Conservation (phyloP, 2,797 vertebrate genomes). For the Gadopsis marmoratus region DNA sequence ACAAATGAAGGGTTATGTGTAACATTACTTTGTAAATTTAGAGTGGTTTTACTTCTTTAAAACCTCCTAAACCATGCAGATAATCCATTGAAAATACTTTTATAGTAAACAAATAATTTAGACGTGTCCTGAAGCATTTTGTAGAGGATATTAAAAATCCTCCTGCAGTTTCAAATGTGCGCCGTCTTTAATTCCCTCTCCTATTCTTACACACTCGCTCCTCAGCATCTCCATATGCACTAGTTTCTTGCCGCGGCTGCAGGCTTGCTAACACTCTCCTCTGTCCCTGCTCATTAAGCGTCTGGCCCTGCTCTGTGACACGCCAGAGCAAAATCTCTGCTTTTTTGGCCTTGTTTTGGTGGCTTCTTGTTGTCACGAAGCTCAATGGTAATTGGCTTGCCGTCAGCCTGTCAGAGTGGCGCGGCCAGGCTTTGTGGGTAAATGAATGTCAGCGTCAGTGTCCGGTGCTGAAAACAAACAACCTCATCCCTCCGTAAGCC, state of each 20-base stretch:
- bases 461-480: constrained; percentile 70
- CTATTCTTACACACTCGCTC: background rate
- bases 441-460: constrained; percentile 75
- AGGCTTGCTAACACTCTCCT: constrained; percentile 22
- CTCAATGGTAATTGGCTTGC: constrained; percentile 74
- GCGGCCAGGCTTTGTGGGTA: constrained; percentile 64
- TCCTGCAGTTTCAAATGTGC: background rate
- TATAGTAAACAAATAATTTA: no score
- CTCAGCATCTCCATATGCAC: constrained; percentile 38
- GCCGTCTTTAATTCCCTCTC: background rate
- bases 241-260: background rate
- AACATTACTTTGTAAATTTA: no score
- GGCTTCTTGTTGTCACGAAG: constrained; percentile 63
- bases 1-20: no score
- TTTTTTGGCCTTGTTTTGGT: constrained; percentile 37
- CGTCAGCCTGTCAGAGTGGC: constrained; percentile 62
- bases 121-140: background rate
- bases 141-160: background rate
- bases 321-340: constrained; percentile 32
- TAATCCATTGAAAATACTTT: no score
- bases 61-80: no score
- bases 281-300: constrained; percentile 66
- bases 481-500: constrained; percentile 67
- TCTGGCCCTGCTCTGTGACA: constrained; percentile 23
- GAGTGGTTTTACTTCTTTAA: no score